Conservation (phyloP, 2,797 vertebrate genomes). For the Carapus acus region DNA sequence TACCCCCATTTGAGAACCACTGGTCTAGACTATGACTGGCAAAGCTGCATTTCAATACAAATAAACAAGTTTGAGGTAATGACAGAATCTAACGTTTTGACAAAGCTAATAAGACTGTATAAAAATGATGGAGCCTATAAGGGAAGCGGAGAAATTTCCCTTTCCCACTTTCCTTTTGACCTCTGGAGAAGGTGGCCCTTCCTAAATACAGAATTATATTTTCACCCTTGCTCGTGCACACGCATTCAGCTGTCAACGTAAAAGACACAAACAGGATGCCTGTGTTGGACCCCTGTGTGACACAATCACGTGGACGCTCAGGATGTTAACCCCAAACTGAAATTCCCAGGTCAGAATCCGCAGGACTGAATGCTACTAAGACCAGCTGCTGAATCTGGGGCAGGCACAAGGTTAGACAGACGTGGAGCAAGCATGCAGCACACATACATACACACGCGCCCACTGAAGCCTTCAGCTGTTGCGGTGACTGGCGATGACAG, state of each 20-base stretch:
- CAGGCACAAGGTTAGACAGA: slow-evolving; percentile 17
- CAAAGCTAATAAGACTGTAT: no score
- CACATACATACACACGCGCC: slow-evolving; percentile 9
- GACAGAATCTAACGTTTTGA: no score
- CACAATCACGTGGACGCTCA: slow-evolving; percentile 19
- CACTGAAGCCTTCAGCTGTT: slow-evolving; percentile 54
- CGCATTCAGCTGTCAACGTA: slow-evolving; percentile 33
- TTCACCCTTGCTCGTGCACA: slow-evolving; percentile 36
- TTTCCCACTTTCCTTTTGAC: slow-evolving; percentile 19
- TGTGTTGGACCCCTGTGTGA: slow-evolving; percentile 15
- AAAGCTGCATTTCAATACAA: no score
- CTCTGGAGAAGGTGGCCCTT: slow-evolving; percentile 41
- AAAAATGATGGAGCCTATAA: no score
- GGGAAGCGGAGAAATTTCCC: no score
- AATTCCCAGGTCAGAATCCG: slow-evolving; percentile 40
- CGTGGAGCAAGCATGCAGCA: slow-evolving; percentile 5
- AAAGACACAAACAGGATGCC: slow-evolving; percentile 56
- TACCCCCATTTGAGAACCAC: no score
- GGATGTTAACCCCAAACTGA: slow-evolving; percentile 44
- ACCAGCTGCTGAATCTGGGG: slow-evolving; percentile 45
- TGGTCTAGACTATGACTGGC: no score
- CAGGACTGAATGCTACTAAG: slow-evolving; percentile 36
- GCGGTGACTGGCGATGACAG: slow-evolving; percentile 30
- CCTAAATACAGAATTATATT: slow-evolving; percentile 25
- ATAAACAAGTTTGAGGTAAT: no score